phyloP scores from a whole-genome alignment of 2,797 vertebrate genomes.

The Euthynnus affinis region DNA sequence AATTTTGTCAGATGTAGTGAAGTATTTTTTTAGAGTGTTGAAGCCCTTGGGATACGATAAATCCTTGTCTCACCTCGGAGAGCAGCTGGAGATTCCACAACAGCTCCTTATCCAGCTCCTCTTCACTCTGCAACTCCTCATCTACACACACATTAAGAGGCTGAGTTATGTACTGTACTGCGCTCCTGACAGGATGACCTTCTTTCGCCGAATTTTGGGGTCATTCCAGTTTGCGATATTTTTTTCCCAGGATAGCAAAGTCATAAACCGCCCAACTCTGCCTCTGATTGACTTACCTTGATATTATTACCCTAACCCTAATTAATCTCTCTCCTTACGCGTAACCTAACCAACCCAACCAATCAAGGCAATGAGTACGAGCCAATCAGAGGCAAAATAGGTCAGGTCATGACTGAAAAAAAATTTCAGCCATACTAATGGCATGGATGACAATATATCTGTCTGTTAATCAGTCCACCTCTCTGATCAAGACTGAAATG shows the following conservation, averaged over 20 bases:
- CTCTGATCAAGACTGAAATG: not conserved
- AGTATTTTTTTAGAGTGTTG: constrained; percentile 28
- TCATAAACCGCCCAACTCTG: too few species aligned
- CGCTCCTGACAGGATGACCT: constrained; percentile 43
- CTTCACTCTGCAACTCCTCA: constrained; percentile 93
- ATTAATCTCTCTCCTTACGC: too few species aligned
- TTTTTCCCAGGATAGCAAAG: too few species aligned
- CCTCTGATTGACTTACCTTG: too few species aligned
- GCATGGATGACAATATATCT: not conserved
- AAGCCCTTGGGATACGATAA: constrained; percentile 7
- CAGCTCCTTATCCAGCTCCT: constrained; percentile 96
- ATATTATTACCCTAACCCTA: too few species aligned
- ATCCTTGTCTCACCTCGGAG: constrained; percentile 90
- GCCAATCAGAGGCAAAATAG: too few species aligned
- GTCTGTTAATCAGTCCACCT: not conserved
- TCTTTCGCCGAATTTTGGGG: constrained; percentile 16
- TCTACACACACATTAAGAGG: constrained; percentile 78
- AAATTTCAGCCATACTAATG: not conserved
- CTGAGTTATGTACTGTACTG: constrained; percentile 36
- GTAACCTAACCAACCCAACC: too few species aligned
- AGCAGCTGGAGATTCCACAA: constrained; percentile 98
- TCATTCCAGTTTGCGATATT: constrained; percentile 37
- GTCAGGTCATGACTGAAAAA: too few species aligned
- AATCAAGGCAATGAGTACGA: too few species aligned
- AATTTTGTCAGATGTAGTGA: not conserved